These are phyloP conservation scores for Hephaestus fuliginosus DNA, from an alignment of 2,797 vertebrate genomes.

Conservation along the genomic window DNA sequence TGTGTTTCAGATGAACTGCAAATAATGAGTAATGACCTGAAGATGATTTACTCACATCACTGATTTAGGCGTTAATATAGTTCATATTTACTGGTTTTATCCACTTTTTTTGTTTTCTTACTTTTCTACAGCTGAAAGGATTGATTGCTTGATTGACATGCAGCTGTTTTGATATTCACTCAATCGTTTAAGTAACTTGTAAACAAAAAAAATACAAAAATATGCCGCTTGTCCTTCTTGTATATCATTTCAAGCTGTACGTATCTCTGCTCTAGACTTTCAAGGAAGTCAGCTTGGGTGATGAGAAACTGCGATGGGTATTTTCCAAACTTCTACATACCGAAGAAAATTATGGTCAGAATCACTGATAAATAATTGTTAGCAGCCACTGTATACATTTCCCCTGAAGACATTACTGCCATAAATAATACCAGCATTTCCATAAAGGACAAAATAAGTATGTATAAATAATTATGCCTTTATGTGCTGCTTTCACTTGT, in stretches of 20 bases:
- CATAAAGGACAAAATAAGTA: neutral
- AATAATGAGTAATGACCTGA: conserved; percentile 8
- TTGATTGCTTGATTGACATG: neutral
- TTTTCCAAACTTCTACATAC: neutral
- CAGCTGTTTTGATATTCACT: neutral
- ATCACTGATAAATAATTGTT: neutral
- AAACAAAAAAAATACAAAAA: neutral
- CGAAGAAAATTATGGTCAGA: conserved; percentile 3
- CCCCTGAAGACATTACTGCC: too few relatives aligned
- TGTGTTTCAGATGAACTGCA: neutral
- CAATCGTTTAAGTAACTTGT: neutral
- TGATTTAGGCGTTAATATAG: neutral
- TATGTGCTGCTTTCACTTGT: neutral
- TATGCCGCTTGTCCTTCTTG: neutral
- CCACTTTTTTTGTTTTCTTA: neutral
- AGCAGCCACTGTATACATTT: neutral
- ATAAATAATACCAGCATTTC: neutral
- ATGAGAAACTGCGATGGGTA: neutral
- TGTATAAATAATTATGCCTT: conserved; percentile 10
- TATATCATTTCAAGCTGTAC: neutral
- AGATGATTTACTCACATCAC: neutral
- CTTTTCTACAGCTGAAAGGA: neutral
- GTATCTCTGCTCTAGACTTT: neutral
- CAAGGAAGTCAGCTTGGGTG: neutral
- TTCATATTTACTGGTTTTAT: neutral